A percentile compares a stretch with the other conserved stretches of the same genome.
These are phyloP conservation scores for Chelon labrosus DNA, from an alignment of 2,797 vertebrate genomes.

Conservation along the genomic window DNA sequence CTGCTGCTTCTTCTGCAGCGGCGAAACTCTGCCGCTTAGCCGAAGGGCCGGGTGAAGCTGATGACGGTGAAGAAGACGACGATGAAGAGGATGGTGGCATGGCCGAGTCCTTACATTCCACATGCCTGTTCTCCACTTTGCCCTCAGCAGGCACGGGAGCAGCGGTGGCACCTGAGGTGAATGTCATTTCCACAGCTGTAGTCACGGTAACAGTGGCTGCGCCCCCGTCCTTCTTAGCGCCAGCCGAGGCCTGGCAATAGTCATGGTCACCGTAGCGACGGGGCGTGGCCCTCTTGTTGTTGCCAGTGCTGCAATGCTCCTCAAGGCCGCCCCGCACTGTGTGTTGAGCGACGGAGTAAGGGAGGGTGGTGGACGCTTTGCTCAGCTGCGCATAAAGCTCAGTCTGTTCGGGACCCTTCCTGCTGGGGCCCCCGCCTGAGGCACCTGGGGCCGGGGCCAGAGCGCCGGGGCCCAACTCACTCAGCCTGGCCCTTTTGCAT, in stretches of 20 bases:
- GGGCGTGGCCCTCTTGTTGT: conserved; percentile 87
- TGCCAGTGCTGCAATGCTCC: conserved; percentile 88
- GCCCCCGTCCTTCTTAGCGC: conserved; percentile 88
- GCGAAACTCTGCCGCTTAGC: conserved; percentile 85
- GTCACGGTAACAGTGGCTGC: conserved; percentile 90
- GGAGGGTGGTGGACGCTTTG: conserved; percentile 89
- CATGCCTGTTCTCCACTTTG: conserved; percentile 89
- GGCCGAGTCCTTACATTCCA: conserved; percentile 92
- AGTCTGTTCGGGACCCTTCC: conserved; percentile 94
- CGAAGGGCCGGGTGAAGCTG: conserved; percentile 81
- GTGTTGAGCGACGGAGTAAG: conserved; percentile 72
- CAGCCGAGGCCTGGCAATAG: conserved; percentile 95
- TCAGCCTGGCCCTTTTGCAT: conserved; percentile 93
- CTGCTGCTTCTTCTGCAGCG: conserved; percentile 85
- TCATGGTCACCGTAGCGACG: conserved; percentile 97
- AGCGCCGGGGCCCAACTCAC: conserved; percentile 87
- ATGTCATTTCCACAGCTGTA: conserved; percentile 89
- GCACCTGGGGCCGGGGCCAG: conserved; percentile 81
- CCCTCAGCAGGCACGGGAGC: conserved; percentile 80
- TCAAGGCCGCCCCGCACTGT: conserved; percentile 81
- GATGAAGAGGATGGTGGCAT: conserved; percentile 81
- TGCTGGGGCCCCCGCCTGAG: conserved; percentile 87
- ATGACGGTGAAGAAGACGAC: conserved; percentile 77
- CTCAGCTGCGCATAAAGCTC: conserved; percentile 96
- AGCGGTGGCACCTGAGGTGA: conserved; percentile 82